Evolutionary conservation across 2,888 invertebrate genomes (phyloP).

Genomic region (Campaea margaritaria): DNA sequence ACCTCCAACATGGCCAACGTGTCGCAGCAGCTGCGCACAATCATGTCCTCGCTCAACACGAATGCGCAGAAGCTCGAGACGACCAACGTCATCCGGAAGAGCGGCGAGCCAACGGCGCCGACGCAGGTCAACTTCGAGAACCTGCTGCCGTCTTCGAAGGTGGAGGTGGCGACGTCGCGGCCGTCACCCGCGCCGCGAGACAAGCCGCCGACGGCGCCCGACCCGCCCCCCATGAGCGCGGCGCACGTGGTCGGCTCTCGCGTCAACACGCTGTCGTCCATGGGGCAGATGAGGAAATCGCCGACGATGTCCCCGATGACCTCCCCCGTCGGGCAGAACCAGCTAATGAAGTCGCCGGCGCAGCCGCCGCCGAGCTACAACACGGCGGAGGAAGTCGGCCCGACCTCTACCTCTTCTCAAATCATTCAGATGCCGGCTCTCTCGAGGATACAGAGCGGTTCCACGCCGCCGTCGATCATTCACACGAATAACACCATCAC

Average conservation of each 20-base stretch:
- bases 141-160: slow-evolving; percentile 79
- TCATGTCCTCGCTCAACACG: slow-evolving; percentile 87
- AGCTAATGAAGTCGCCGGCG: slow-evolving; percentile 76
- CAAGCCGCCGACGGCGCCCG: slow-evolving; percentile 64
- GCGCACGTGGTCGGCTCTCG: slow-evolving; percentile 73
- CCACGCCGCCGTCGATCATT: slow-evolving; percentile 64
- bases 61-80: slow-evolving; percentile 80
- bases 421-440: slow-evolving; percentile 82
- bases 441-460: slow-evolving; percentile 74
- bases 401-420: slow-evolving; percentile 69
- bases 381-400: slow-evolving; percentile 61
- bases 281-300: slow-evolving; percentile 75
- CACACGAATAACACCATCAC: slow-evolving; percentile 73
- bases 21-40: slow-evolving; percentile 87
- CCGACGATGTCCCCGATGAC: slow-evolving; percentile 78
- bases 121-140: slow-evolving; percentile 83
- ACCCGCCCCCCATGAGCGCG: slow-evolving; percentile 69
- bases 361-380: slow-evolving; percentile 68
- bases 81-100: slow-evolving; percentile 80
- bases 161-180: slow-evolving; percentile 72
- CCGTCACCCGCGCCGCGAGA: slow-evolving; percentile 75
- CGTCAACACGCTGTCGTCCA: slow-evolving; percentile 70
- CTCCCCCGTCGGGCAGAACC: slow-evolving; percentile 71
- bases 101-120: slow-evolving; percentile 69
- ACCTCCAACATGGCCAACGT: slow-evolving; percentile 90